Percentiles rank a stretch among this genome's conserved stretches.
Conservation (phyloP, 1,140 invertebrate species). For the Plutomurus gul region DNA sequence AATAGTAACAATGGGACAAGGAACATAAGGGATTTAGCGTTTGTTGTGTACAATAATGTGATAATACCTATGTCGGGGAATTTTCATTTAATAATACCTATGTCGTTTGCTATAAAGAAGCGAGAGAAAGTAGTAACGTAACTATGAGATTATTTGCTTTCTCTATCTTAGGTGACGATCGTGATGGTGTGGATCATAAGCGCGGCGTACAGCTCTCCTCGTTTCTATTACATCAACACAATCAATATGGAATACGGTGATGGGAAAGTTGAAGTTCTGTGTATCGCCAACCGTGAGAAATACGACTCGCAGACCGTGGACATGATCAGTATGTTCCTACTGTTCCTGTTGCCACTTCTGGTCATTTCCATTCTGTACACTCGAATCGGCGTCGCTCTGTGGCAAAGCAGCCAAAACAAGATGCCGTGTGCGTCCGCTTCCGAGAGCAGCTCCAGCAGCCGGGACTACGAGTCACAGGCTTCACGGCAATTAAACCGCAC, state of each 20-base stretch:
- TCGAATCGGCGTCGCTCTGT: conserved; percentile 72
- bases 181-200: conserved; percentile 75
- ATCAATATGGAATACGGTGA: conserved; percentile 62
- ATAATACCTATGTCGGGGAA: too few species aligned
- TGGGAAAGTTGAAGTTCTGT: conserved; percentile 71
- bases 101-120: too few species aligned
- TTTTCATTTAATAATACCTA: too few species aligned
- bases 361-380: conserved; percentile 76
- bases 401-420: conserved; percentile 67
- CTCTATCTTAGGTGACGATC: conserved; percentile 67
- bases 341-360: conserved; percentile 73
- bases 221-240: conserved; percentile 74
- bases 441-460: conserved; percentile 42
- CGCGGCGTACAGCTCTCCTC: conserved; percentile 74
- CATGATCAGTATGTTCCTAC: conserved; percentile 73
- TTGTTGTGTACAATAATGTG: too few species aligned
- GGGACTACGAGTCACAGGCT: background rate
- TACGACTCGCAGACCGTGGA: conserved; percentile 76
- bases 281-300: conserved; percentile 71
- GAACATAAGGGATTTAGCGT: too few species aligned
- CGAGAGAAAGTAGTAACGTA: too few species aligned
- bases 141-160: background rate
- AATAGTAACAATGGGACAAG: too few species aligned
- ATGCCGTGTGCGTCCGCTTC: conserved; percentile 51
- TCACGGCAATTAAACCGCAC: background rate